Evolutionary conservation across 2,113 vertebrate genomes (phyloP).

Genomic region (Cairina moschata): DNA sequence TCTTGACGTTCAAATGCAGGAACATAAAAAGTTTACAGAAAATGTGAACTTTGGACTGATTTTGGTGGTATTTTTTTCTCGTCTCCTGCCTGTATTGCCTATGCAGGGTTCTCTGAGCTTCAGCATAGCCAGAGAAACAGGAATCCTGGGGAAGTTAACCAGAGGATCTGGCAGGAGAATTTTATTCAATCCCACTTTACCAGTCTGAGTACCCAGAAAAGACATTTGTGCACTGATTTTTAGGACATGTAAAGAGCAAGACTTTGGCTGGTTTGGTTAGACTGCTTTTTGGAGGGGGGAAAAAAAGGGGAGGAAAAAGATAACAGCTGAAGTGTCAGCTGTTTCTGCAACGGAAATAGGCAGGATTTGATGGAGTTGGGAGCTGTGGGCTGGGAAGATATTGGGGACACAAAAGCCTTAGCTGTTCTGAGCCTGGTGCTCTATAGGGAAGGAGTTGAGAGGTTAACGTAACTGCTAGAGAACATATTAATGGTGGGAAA

Average conservation of each 20-base stretch:
- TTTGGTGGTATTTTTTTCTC: not conserved
- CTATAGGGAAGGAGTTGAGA: not conserved
- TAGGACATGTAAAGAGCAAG: not conserved
- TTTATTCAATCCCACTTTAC: not conserved
- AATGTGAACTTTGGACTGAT: not conserved
- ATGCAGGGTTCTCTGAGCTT: not conserved
- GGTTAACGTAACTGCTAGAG: not conserved
- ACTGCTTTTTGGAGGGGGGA: not conserved
- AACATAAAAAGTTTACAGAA: not conserved
- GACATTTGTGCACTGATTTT: not conserved
- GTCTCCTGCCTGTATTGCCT: not conserved
- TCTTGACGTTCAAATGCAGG: not conserved
- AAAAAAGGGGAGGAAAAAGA: not conserved
- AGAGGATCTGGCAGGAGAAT: not conserved
- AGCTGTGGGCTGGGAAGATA: not conserved
- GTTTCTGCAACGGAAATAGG: not conserved
- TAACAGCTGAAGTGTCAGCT: not conserved
- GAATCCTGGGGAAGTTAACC: not conserved
- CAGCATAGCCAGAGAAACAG: not conserved
- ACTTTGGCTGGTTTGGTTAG: not conserved
- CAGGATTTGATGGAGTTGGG: not conserved
- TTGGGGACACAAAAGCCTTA: not conserved
- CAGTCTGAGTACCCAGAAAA: not conserved
- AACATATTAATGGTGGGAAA: not conserved
- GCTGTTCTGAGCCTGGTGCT: not conserved